Evolutionary conservation across 2,113 vertebrate genomes (phyloP).

Genomic region (Nibea albiflora): DNA sequence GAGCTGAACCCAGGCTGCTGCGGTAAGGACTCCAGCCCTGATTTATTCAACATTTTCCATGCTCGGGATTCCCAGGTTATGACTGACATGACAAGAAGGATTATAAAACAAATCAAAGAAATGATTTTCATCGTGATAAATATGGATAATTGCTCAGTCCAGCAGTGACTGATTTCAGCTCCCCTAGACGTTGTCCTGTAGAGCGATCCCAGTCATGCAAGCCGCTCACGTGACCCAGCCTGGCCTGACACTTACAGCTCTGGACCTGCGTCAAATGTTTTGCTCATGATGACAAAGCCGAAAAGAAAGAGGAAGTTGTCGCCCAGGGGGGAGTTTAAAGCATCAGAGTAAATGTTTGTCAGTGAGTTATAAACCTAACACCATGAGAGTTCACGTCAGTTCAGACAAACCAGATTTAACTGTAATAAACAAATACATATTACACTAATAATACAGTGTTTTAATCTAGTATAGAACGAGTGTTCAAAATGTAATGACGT

Average conservation of each 20-base stretch:
- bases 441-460: neutral
- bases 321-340: neutral
- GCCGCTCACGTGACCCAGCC: slow-evolving; percentile 31
- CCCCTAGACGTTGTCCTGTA: slow-evolving; percentile 9
- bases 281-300: slow-evolving; percentile 23
- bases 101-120: neutral
- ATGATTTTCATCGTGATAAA: neutral
- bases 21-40: too few relatives aligned
- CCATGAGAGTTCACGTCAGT: neutral
- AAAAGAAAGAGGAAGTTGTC: slow-evolving; percentile 10
- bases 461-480: too few relatives aligned
- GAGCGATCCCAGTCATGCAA: slow-evolving; percentile 15
- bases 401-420: neutral
- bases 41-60: neutral
- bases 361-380: neutral
- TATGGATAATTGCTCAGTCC: neutral
- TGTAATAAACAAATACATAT: neutral
- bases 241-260: slow-evolving; percentile 13
- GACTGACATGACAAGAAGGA: too few relatives aligned
- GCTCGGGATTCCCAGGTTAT: neutral
- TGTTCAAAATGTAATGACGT: too few relatives aligned
- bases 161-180: slow-evolving; percentile 1
- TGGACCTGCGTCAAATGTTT: slow-evolving; percentile 33
- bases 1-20: too few relatives aligned
- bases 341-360: neutral